These are phyloP conservation scores for Heliangelus exortis DNA, from an alignment of 2,797 vertebrate genomes.

Conservation along the genomic window DNA sequence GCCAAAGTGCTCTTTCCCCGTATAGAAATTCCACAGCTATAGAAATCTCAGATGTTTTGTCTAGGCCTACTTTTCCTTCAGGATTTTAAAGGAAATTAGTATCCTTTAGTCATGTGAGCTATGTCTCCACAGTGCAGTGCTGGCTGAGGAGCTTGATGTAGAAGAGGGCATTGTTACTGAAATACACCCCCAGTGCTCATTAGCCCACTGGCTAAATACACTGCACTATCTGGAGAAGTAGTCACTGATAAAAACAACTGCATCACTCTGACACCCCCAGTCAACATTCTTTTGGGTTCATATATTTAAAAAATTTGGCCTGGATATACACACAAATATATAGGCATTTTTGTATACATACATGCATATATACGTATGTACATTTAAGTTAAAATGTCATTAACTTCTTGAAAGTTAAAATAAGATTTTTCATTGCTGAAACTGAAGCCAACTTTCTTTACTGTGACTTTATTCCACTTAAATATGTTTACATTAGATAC, in stretches of 20 bases:
- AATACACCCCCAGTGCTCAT: neutral
- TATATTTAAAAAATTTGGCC: neutral
- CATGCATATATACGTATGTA: no score
- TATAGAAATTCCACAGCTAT: constrained; percentile 20
- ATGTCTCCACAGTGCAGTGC: neutral
- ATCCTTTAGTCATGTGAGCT: neutral
- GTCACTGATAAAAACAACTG: neutral
- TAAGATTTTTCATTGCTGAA: neutral
- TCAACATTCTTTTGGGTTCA: neutral
- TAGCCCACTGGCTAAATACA: neutral
- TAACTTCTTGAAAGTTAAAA: neutral
- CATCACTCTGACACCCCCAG: neutral
- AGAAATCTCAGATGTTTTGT: constrained; percentile 56
- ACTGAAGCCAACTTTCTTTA: neutral
- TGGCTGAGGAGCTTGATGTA: neutral
- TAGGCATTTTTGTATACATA: no score
- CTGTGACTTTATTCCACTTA: neutral
- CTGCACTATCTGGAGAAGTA: neutral
- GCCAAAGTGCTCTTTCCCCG: neutral
- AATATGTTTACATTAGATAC: neutral
- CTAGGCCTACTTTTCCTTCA: constrained; percentile 38
- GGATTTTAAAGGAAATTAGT: constrained; percentile 34
- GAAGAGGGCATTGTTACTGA: neutral
- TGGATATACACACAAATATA: neutral
- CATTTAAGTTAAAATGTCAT: neutral